These are phyloP conservation scores for Microctonus hyperodae DNA, from an alignment of 2,888 invertebrate genomes.

Conservation along the genomic window DNA sequence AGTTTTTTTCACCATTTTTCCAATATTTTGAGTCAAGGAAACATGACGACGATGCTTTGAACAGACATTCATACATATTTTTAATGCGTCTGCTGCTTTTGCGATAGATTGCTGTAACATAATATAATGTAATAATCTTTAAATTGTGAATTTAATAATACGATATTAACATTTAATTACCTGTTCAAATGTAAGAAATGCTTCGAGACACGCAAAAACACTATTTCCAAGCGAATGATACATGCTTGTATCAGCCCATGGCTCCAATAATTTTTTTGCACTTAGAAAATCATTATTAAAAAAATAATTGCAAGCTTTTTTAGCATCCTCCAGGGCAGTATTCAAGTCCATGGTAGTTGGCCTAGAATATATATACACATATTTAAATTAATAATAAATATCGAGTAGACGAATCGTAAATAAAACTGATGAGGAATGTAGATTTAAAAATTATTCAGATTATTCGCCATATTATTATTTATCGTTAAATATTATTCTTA, in stretches of 20 bases:
- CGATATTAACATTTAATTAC: constrained; percentile 39
- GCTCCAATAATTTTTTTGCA: constrained; percentile 80
- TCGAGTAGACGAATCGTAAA: no score
- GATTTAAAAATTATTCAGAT: no score
- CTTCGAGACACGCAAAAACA: constrained; percentile 90
- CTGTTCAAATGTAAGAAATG: constrained; percentile 91
- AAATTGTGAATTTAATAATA: neutral
- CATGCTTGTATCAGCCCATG: constrained; percentile 83
- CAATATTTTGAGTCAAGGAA: constrained; percentile 79
- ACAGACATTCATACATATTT: constrained; percentile 81
- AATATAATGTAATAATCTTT: neutral
- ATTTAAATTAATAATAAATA: neutral
- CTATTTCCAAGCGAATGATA: constrained; percentile 92
- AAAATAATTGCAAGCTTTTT: constrained; percentile 83
- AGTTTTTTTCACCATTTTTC: constrained; percentile 80
- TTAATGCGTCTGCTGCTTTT: constrained; percentile 77
- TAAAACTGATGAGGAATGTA: no score
- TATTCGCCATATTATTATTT: no score
- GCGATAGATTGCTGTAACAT: constrained; percentile 69
- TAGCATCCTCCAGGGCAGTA: constrained; percentile 78
- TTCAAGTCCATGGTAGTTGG: constrained; percentile 69
- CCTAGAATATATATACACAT: constrained; percentile 43
- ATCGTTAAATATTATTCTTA: constrained; percentile 39
- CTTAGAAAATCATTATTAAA: constrained; percentile 90
- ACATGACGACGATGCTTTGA: constrained; percentile 73